Percentiles rank a stretch among this genome's conserved stretches.
These are phyloP conservation scores for Cheiracanthium punctorium DNA, from an alignment of 2,888 invertebrate genomes.

Conservation along the genomic window DNA sequence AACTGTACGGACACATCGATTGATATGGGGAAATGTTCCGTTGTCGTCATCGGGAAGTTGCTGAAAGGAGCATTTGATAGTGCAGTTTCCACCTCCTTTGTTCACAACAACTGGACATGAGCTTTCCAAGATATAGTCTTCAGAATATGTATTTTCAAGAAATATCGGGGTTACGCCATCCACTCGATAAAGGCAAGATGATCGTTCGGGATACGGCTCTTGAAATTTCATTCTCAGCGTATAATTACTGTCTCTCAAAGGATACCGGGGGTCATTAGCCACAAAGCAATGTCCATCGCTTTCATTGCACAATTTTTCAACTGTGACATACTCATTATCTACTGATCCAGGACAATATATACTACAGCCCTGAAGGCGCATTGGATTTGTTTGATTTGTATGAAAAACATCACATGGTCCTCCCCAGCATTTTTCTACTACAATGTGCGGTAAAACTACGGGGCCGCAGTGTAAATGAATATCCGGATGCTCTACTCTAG, in stretches of 20 bases:
- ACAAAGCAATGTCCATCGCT: conserved; percentile 34
- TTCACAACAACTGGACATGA: conserved; percentile 43
- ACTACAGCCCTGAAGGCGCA: conserved; percentile 48
- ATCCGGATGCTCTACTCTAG: conserved; percentile 50
- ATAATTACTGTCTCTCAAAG: conserved; percentile 40
- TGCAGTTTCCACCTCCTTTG: conserved; percentile 38
- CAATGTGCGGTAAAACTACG: conserved; percentile 47
- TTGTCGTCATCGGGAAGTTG: conserved; percentile 62
- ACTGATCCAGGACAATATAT: conserved; percentile 48
- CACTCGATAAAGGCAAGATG: conserved; percentile 50
- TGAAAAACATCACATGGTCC: conserved; percentile 62
- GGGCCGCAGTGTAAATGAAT: conserved; percentile 57
- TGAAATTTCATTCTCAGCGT: conserved; percentile 37
- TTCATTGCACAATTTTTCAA: conserved; percentile 26
- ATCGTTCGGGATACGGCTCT: conserved; percentile 51
- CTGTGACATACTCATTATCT: conserved; percentile 22
- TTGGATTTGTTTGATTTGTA: conserved; percentile 44
- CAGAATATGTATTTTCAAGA: neutral
- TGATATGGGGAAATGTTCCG: conserved; percentile 56
- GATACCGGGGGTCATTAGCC: conserved; percentile 38
- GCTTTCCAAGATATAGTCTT: conserved; percentile 20
- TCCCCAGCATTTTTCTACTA: conserved; percentile 66
- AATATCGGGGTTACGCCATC: conserved; percentile 30
- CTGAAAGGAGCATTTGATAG: conserved; percentile 56
- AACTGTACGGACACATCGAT: conserved; percentile 45